These are phyloP conservation scores for Centrocercus urophasianus DNA, from an alignment of 2,113 vertebrate species.

Conservation along the genomic window DNA sequence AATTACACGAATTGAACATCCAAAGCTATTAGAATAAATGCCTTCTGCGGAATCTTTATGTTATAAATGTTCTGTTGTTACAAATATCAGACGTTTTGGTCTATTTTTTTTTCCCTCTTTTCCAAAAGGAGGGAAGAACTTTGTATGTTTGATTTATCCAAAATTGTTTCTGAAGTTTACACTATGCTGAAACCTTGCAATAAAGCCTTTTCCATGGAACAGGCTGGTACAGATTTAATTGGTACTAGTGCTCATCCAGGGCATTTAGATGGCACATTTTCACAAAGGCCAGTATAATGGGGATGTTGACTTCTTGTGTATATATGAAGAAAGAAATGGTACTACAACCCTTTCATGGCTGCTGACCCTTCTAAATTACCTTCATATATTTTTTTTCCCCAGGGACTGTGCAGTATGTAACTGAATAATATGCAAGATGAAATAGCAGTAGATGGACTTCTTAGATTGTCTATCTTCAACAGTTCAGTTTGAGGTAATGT, in stretches of 20 bases:
- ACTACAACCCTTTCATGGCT: neutral
- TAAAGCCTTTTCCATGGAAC: conserved; percentile 63
- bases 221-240: neutral
- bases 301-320: neutral
- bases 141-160: conserved; percentile 38
- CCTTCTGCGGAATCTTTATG: conserved; percentile 37
- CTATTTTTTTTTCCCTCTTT: neutral
- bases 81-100: neutral
- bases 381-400: conserved; percentile 6
- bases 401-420: neutral
- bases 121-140: conserved; percentile 35
- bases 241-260: neutral
- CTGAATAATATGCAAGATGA: conserved; percentile 26
- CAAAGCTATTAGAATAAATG: conserved; percentile 87
- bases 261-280: neutral
- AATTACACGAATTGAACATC: conserved; percentile 92
- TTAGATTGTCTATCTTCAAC: conserved; percentile 34
- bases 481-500: conserved; percentile 38
- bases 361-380: neutral
- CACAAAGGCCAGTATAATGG: neutral
- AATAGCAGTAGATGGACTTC: conserved; percentile 39
- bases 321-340: neutral
- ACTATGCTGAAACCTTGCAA: neutral
- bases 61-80: conserved; percentile 46
- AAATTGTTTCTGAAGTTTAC: neutral